Conservation (phyloP, 2,888 invertebrate species). For the Prenolepis imparis region DNA sequence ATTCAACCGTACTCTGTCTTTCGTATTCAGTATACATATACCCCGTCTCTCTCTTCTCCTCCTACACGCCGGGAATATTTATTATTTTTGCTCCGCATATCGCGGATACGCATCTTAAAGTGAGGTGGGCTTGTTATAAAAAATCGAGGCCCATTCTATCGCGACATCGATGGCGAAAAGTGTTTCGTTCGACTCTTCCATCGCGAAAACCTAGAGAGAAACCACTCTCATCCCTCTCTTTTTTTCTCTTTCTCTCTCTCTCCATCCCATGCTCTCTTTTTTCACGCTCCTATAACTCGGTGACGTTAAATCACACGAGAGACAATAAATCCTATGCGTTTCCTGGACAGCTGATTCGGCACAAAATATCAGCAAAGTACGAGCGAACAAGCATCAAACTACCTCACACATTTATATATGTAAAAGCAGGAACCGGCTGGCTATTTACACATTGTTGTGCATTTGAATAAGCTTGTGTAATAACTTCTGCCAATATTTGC, state of each 20-base stretch:
- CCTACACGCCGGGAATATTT: constrained; percentile 44
- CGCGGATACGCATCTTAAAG: constrained; percentile 60
- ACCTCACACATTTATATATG: constrained; percentile 45
- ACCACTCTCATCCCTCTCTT: constrained; percentile 33
- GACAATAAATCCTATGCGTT: constrained; percentile 67
- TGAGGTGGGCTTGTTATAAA: constrained; percentile 59
- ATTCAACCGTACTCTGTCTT: neutral
- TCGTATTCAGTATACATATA: neutral
- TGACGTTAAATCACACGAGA: constrained; percentile 70
- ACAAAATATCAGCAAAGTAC: constrained; percentile 65
- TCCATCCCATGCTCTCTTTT: constrained; percentile 42
- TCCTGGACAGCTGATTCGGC: constrained; percentile 71
- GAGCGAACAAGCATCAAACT: constrained; percentile 63
- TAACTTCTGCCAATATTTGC: constrained; percentile 16
- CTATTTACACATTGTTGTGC: constrained; percentile 44
- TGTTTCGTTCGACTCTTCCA: constrained; percentile 50
- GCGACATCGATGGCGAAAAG: constrained; percentile 56
- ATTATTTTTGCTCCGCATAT: constrained; percentile 59
- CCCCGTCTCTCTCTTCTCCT: constrained; percentile 14
- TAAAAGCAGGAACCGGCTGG: constrained; percentile 12
- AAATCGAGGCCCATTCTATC: constrained; percentile 61
- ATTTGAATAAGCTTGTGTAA: constrained; percentile 18
- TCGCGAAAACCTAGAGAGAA: constrained; percentile 46
- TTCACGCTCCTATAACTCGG: constrained; percentile 34
- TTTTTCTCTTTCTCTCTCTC: neutral